phyloP scores from a whole-genome alignment of 2,797 vertebrate genomes.

The Tragopan temminckii region DNA sequence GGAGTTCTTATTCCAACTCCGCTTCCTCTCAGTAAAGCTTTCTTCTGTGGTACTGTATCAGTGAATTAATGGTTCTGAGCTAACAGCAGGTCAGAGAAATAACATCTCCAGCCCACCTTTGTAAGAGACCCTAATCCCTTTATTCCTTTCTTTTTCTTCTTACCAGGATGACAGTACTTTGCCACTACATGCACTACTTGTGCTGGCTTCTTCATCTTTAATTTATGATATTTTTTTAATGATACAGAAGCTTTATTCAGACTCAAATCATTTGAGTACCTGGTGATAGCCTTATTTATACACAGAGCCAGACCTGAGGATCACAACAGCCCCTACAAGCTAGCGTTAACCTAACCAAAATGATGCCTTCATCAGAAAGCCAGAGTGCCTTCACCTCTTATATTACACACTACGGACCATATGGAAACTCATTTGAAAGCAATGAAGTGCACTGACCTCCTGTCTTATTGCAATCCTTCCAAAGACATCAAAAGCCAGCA shows the following conservation, averaged over 20 bases:
- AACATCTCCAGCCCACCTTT: background rate
- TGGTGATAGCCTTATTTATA: background rate
- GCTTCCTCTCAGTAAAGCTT: background rate
- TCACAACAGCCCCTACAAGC: background rate
- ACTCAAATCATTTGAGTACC: constrained; percentile 18
- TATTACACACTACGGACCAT: constrained; percentile 39
- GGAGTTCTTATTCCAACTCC: background rate
- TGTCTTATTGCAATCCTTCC: constrained; percentile 40
- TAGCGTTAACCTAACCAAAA: constrained; percentile 9
- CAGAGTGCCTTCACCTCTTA: background rate
- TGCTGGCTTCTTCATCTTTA: constrained; percentile 47
- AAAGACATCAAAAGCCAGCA: constrained; percentile 22
- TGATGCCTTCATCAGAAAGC: background rate
- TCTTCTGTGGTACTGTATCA: background rate
- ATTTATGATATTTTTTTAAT: background rate
- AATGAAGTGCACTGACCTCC: constrained; percentile 53
- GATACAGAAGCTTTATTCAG: constrained; percentile 45
- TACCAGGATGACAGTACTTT: background rate
- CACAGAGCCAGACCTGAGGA: background rate
- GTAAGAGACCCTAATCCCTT: background rate
- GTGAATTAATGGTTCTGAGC: background rate
- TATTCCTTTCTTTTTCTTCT: background rate
- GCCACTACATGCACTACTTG: background rate
- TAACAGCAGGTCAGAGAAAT: background rate
- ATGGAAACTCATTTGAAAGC: constrained; percentile 59